These are phyloP conservation scores for Oxyruncus cristatus DNA, from an alignment of 2,113 vertebrate genomes.

Conservation along the genomic window DNA sequence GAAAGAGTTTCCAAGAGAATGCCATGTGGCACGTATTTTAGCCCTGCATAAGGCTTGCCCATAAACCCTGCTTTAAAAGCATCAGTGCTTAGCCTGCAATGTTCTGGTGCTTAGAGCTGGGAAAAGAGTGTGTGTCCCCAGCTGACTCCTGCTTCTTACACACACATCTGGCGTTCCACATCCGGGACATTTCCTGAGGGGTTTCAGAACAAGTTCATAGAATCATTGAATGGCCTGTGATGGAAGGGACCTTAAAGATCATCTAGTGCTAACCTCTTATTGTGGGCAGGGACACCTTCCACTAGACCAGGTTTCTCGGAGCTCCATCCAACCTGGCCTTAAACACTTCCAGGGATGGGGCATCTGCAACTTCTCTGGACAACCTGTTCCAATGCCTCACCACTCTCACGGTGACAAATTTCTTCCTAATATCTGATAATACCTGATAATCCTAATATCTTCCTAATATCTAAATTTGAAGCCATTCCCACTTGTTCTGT, in stretches of 20 bases:
- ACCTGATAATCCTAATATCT: background rate
- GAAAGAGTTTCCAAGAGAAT: background rate
- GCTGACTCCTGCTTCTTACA: background rate
- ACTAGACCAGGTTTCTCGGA: background rate
- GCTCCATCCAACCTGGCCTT: background rate
- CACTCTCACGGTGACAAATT: background rate
- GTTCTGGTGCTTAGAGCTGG: background rate
- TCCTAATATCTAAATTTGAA: background rate
- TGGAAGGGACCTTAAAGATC: background rate
- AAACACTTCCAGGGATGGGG: background rate
- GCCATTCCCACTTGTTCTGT: background rate
- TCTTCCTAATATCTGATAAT: background rate
- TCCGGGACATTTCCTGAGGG: background rate
- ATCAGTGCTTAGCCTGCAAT: fast-evolving
- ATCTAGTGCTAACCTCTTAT: background rate
- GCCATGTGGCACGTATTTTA: background rate
- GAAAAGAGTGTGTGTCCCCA: background rate
- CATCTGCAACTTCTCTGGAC: background rate
- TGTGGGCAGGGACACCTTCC: background rate
- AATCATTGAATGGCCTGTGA: background rate
- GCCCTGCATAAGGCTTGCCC: background rate
- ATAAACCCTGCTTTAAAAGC: background rate
- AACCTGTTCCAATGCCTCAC: background rate
- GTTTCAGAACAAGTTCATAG: background rate
- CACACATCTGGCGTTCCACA: background rate